Percentiles rank a stretch among this genome's conserved stretches.
Conservation (phyloP, 2,888 invertebrate genomes). For the Drosophila mimica region DNA sequence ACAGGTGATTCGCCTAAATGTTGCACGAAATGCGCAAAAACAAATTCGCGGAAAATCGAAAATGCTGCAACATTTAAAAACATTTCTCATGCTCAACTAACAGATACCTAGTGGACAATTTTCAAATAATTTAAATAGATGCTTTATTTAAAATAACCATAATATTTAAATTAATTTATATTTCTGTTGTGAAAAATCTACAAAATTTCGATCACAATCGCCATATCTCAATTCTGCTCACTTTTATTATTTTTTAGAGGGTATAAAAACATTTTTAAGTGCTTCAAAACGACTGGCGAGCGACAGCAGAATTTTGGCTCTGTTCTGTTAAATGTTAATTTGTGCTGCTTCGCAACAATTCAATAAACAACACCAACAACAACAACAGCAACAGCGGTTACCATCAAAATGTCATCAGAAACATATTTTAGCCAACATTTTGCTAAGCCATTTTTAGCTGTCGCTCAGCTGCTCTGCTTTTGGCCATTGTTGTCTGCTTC, state of each 20-base stretch:
- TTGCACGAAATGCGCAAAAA: constrained; percentile 77
- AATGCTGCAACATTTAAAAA: constrained; percentile 41
- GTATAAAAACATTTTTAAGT: constrained; percentile 43
- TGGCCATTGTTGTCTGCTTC: constrained; percentile 52
- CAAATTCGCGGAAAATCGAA: constrained; percentile 68
- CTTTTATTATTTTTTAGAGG: constrained; percentile 12
- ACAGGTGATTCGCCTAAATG: constrained; percentile 79
- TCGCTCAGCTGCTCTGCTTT: constrained; percentile 31
- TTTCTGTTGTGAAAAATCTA: background rate
- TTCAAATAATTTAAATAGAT: background rate
- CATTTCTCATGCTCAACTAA: background rate
- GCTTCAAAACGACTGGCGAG: constrained; percentile 37
- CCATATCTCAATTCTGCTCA: background rate
- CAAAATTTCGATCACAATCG: background rate
- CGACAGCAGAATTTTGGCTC: constrained; percentile 61
- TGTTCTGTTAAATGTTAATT: constrained; percentile 70
- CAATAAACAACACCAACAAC: constrained; percentile 65
- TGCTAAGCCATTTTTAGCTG: constrained; percentile 6
- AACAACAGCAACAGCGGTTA: constrained; percentile 26
- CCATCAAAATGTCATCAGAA: constrained; percentile 62
- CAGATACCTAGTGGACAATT: constrained; percentile 12
- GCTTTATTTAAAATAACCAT: background rate
- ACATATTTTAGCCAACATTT: constrained; percentile 50
- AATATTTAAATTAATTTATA: background rate
- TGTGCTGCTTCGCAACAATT: constrained; percentile 69